Evolutionary conservation across 2,888 invertebrate species (phyloP).

Genomic region (Cataglyphis rosenhaueri): DNA sequence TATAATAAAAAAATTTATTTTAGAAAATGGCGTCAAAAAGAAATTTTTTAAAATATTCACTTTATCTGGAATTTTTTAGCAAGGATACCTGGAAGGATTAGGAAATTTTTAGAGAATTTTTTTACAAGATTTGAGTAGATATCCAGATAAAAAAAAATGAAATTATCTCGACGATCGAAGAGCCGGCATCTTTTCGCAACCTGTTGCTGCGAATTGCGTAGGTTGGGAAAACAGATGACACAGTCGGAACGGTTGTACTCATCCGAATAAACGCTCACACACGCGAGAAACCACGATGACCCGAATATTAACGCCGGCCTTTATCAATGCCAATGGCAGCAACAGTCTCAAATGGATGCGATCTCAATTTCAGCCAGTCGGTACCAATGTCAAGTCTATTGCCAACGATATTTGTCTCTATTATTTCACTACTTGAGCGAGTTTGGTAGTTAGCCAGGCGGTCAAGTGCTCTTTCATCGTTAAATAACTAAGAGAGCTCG

Average conservation of each 20-base stretch:
- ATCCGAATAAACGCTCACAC: slow-evolving; percentile 1
- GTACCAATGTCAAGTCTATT: slow-evolving; percentile 40
- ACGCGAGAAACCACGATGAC: slow-evolving; percentile 18
- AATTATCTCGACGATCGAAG: background rate
- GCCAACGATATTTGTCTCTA: slow-evolving; percentile 44
- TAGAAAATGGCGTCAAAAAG: no score
- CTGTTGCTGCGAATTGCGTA: slow-evolving; percentile 33
- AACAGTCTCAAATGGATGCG: slow-evolving; percentile 19
- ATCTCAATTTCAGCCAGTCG: slow-evolving; percentile 21
- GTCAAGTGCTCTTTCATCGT: slow-evolving; percentile 30
- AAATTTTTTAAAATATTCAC: no score
- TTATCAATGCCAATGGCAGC: slow-evolving; percentile 45
- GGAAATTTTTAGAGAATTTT: no score
- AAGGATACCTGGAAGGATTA: no score
- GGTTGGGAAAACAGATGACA: slow-evolving; percentile 23
- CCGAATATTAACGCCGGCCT: background rate
- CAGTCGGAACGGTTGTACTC: background rate
- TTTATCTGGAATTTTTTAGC: no score
- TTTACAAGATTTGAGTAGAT: no score
- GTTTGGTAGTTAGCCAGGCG: slow-evolving; percentile 39
- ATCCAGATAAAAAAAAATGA: background rate
- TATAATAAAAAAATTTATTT: no score
- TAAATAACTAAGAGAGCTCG: background rate
- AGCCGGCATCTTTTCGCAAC: background rate
- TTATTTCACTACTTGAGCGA: slow-evolving; percentile 50